phyloP scores from a whole-genome alignment of 2,888 invertebrate genomes.

The Heliconius aoede region DNA sequence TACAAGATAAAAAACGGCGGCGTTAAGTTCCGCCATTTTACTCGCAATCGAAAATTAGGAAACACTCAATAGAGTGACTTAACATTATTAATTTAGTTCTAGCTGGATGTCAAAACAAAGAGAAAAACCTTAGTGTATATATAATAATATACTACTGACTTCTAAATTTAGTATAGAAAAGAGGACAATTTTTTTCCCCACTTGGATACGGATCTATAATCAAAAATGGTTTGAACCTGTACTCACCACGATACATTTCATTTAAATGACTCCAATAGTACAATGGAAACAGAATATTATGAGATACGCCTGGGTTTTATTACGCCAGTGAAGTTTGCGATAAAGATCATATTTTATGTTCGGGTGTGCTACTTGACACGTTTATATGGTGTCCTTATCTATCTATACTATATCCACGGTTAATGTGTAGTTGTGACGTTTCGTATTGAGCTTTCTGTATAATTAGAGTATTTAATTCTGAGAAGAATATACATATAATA shows the following conservation, averaged over 20 bases:
- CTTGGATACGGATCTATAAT: background rate
- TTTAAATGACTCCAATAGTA: background rate
- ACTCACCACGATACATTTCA: background rate
- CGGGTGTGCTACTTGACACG: slow-evolving; percentile 20
- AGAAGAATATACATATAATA: too few relatives aligned
- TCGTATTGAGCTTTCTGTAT: background rate
- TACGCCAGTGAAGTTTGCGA: slow-evolving; percentile 18
- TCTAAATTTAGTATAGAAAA: too few relatives aligned
- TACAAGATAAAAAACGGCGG: too few relatives aligned
- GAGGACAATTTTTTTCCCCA: background rate
- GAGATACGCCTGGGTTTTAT: slow-evolving; percentile 24
- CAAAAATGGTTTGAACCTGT: background rate
- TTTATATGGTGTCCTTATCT: slow-evolving; percentile 11
- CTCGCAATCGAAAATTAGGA: background rate
- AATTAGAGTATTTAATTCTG: too few relatives aligned
- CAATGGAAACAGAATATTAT: slow-evolving; percentile 9
- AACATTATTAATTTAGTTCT: background rate
- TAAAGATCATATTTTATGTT: slow-evolving; percentile 31
- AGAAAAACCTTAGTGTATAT: background rate
- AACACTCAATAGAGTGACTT: background rate
- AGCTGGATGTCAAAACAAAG: background rate
- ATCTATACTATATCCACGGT: background rate
- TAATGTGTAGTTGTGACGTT: background rate
- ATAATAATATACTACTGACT: background rate
- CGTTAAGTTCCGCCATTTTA: too few relatives aligned